Evolutionary conservation across 1,140 invertebrate genomes (phyloP).

Genomic region (Leptopilina boulardi): DNA sequence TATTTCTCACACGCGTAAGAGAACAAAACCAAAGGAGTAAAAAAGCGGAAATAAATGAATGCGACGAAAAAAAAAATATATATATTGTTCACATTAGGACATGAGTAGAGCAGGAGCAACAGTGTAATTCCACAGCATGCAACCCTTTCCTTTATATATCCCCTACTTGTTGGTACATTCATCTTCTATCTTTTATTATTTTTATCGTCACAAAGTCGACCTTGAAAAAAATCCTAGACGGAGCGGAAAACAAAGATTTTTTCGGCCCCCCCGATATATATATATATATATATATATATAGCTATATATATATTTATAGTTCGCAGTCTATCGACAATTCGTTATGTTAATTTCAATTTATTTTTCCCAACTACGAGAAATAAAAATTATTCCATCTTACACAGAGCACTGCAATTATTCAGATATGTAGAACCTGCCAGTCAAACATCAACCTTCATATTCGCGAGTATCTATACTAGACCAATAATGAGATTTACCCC

Average conservation of each 20-base stretch:
- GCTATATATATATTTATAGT: background rate
- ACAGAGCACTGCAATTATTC: background rate
- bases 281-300: background rate
- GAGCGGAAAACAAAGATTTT: conserved; percentile 23
- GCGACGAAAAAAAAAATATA: background rate
- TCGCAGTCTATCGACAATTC: conserved; percentile 1
- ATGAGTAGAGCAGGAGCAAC: conserved; percentile 6
- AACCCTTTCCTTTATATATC: conserved; percentile 30
- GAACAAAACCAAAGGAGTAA: background rate
- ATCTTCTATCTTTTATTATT: background rate
- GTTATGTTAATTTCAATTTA: conserved; percentile 13
- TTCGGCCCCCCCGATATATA: background rate
- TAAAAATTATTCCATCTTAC: background rate
- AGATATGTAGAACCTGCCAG: background rate
- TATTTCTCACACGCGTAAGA: background rate
- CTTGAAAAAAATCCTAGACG: background rate
- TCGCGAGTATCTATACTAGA: background rate
- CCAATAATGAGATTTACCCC: background rate
- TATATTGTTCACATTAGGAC: background rate
- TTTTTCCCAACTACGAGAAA: background rate
- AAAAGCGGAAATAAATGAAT: background rate
- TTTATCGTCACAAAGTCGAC: conserved; percentile 17
- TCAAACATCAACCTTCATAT: background rate
- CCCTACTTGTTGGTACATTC: conserved; percentile 7
- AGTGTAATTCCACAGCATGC: conserved; percentile 9